phyloP scores from a whole-genome alignment of 2,888 invertebrate species.

The Eupithecia pulchellata region DNA sequence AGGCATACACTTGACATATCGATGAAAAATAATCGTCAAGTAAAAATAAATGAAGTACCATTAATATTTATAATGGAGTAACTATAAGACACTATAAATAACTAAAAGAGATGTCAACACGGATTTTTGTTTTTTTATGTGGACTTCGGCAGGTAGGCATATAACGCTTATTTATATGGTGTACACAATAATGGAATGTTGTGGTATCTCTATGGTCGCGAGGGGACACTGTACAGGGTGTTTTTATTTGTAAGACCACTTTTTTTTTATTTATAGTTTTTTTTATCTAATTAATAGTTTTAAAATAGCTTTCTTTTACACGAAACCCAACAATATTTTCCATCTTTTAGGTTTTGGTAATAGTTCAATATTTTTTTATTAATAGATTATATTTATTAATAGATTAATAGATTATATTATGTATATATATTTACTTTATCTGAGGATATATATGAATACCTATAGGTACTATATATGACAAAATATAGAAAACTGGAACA shows the following conservation, averaged over 20 bases:
- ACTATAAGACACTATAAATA: slow-evolving; percentile 41
- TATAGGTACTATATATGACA: background rate
- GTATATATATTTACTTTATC: too few species aligned
- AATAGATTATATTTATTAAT: too few species aligned
- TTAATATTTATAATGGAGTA: background rate
- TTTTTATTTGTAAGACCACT: slow-evolving; percentile 28
- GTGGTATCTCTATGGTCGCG: slow-evolving; percentile 61
- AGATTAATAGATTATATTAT: too few species aligned
- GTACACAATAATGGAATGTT: slow-evolving; percentile 79
- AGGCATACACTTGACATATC: background rate
- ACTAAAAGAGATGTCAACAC: slow-evolving; percentile 71
- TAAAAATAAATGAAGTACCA: slow-evolving; percentile 25
- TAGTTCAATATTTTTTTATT: too few species aligned
- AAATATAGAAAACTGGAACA: background rate
- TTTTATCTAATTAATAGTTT: too few species aligned
- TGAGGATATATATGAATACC: too few species aligned
- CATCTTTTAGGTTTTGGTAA: background rate
- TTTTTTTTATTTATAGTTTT: too few species aligned
- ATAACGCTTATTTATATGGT: slow-evolving; percentile 80
- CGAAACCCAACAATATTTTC: background rate
- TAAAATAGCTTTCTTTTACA: too few species aligned
- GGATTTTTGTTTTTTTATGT: slow-evolving; percentile 56
- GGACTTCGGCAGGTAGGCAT: slow-evolving; percentile 72
- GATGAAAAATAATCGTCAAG: slow-evolving; percentile 10
- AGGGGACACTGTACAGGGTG: slow-evolving; percentile 66